These are phyloP conservation scores for Leptopilina clavipes DNA, from an alignment of 1,140 invertebrate species.

Conservation along the genomic window DNA sequence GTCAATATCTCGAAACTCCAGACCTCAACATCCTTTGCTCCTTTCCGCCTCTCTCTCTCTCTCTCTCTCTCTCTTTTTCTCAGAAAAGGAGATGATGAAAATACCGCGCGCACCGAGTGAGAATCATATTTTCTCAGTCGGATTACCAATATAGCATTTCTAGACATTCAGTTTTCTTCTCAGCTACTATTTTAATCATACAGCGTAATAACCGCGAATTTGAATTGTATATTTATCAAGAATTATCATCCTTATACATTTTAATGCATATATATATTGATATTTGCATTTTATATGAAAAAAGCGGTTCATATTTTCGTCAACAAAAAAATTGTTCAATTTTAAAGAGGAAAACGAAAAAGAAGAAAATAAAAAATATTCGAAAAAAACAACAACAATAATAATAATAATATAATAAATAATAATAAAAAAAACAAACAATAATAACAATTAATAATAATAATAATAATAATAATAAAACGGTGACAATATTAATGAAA, in stretches of 20 bases:
- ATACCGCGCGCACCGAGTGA: conserved; percentile 6
- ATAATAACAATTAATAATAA: too few relatives aligned
- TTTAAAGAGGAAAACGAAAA: too few relatives aligned
- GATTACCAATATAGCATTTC: conserved; percentile 15
- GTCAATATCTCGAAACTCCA: conserved; percentile 31
- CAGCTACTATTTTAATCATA: conserved; percentile 11
- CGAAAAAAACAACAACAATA: too few relatives aligned
- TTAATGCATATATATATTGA: conserved; percentile 1
- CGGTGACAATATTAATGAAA: too few relatives aligned
- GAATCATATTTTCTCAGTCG: conserved; percentile 29
- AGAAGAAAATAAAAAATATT: too few relatives aligned
- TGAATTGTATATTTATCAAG: conserved; percentile 5
- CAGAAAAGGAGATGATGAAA: conserved; percentile 10
- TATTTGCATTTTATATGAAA: conserved; percentile 7
- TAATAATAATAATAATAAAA: too few relatives aligned
- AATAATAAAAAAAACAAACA: too few relatives aligned
- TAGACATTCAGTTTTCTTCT: conserved; percentile 5
- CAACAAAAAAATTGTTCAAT: too few relatives aligned
- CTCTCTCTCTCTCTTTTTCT: too few relatives aligned
- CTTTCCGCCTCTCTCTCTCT: neutral
- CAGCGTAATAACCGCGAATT: neutral
- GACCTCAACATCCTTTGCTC: conserved; percentile 9
- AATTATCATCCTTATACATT: conserved; percentile 7
- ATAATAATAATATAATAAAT: too few relatives aligned
- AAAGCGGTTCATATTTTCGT: too few relatives aligned